Conservation (phyloP, 2,797 vertebrate genomes). For the Vipera ursinii region DNA sequence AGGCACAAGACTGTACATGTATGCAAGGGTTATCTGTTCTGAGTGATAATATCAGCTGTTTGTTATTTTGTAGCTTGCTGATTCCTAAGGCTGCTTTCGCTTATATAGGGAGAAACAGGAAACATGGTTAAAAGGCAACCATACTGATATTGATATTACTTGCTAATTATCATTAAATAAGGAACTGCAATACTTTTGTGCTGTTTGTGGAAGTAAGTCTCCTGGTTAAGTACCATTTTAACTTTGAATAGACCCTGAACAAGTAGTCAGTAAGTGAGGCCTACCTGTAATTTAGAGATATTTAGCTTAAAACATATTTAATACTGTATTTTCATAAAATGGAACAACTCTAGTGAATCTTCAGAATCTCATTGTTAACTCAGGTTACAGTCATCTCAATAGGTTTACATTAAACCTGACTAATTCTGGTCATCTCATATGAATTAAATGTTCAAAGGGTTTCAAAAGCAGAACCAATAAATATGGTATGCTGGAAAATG, state of each 20-base stretch:
- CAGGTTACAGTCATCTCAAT: too few relatives aligned
- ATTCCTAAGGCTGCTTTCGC: background rate
- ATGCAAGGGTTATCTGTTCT: background rate
- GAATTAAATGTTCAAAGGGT: too few relatives aligned
- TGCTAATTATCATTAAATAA: background rate
- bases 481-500: too few relatives aligned
- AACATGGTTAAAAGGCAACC: background rate
- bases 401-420: too few relatives aligned
- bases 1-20: background rate
- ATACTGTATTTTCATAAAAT: background rate
- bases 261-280: too few relatives aligned
- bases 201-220: background rate
- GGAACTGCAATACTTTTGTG: background rate
- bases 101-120: constrained; percentile 10
- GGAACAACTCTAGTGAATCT: too few relatives aligned
- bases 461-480: too few relatives aligned
- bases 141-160: background rate
- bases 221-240: too few relatives aligned
- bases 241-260: background rate
- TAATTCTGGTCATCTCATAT: too few relatives aligned
- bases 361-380: too few relatives aligned
- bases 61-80: background rate
- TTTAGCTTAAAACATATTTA: background rate
- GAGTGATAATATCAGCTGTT: background rate
- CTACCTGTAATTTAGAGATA: too few relatives aligned